Evolutionary conservation across 2,888 invertebrate species (phyloP).

Genomic region (Lacanobia oleracea): DNA sequence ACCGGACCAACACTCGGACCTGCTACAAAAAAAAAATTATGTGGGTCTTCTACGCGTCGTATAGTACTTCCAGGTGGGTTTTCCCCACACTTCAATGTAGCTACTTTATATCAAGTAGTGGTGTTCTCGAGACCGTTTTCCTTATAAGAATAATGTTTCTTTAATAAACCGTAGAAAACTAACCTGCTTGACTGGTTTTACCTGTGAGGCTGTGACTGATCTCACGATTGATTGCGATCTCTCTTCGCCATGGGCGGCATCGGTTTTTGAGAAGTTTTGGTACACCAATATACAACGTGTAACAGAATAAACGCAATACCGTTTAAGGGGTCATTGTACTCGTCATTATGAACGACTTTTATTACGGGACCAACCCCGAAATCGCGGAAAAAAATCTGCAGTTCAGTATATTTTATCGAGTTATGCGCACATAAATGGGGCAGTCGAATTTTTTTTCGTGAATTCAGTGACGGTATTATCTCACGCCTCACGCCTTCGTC

Average conservation of each 20-base stretch:
- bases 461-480: too few species aligned
- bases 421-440: too few species aligned
- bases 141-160: constrained; percentile 34
- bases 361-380: too few species aligned
- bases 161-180: constrained; percentile 22
- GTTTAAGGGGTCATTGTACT: too few species aligned
- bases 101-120: background rate
- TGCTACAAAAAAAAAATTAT: background rate
- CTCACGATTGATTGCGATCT: constrained; percentile 8
- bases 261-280: background rate
- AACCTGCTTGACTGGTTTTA: constrained; percentile 18
- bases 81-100: constrained; percentile 31
- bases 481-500: too few species aligned
- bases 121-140: constrained; percentile 36
- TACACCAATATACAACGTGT: too few species aligned
- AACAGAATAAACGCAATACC: too few species aligned
- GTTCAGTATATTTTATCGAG: too few species aligned
- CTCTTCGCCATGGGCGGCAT: background rate
- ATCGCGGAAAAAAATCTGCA: too few species aligned
- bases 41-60: background rate
- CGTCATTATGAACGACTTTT: too few species aligned
- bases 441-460: too few species aligned
- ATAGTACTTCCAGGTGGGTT: constrained; percentile 11
- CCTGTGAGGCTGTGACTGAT: background rate
- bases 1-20: constrained; percentile 14